A percentile compares a stretch with the other conserved stretches of the same genome.
These are phyloP conservation scores for Glyphotaelius pellucidus DNA, from an alignment of 2,888 invertebrate genomes.

Conservation along the genomic window DNA sequence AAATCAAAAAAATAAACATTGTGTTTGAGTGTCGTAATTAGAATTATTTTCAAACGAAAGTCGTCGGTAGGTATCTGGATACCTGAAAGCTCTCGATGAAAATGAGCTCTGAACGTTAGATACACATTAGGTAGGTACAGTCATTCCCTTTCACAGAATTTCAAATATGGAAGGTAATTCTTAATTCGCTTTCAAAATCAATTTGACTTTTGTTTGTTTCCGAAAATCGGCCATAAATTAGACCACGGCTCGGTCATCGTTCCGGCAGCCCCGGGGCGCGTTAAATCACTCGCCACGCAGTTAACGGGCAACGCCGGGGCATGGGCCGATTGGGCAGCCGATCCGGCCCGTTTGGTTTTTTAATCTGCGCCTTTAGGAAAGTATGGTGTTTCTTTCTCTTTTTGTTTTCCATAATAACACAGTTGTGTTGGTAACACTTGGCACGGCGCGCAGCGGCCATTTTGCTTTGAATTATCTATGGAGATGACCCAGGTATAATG, in stretches of 20 bases:
- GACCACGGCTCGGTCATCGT: neutral
- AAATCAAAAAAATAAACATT: no score
- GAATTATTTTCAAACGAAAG: no score
- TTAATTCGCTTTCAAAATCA: no score
- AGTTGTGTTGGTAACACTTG: constrained; percentile 55
- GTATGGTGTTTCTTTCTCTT: constrained; percentile 44
- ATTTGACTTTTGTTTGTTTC: neutral
- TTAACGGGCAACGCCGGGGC: neutral
- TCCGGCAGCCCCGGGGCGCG: neutral
- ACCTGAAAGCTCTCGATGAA: no score
- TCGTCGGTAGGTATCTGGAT: no score
- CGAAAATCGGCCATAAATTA: neutral
- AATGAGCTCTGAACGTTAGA: no score
- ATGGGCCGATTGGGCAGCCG: constrained; percentile 9
- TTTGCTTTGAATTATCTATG: constrained; percentile 56
- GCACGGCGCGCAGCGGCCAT: constrained; percentile 53
- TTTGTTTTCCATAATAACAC: constrained; percentile 54
- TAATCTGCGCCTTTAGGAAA: constrained; percentile 44
- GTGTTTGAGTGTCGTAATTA: no score
- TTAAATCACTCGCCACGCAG: constrained; percentile 50
- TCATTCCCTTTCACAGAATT: neutral
- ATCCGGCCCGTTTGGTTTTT: constrained; percentile 44
- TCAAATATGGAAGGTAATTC: no score
- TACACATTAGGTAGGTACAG: no score
- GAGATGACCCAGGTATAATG: constrained; percentile 32